Percentiles rank a stretch among this genome's conserved stretches.
Conservation (phyloP, 2,113 vertebrate species). For the Elanus axillaris region DNA sequence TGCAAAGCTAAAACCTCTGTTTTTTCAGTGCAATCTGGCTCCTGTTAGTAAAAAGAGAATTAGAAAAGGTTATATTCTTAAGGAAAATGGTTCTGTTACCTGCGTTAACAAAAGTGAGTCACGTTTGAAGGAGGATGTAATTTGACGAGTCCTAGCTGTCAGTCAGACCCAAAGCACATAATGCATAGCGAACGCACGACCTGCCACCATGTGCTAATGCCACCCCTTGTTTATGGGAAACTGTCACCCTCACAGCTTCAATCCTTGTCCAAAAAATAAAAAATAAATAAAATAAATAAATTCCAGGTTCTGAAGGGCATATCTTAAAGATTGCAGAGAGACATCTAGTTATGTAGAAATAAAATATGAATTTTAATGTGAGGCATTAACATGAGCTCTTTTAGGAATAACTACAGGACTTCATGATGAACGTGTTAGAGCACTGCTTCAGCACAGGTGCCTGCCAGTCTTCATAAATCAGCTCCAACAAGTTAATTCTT, state of each 20-base stretch:
- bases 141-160: slow-evolving; percentile 59
- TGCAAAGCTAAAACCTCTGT: neutral
- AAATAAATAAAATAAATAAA: neutral
- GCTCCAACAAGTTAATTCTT: slow-evolving; percentile 66
- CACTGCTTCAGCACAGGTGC: slow-evolving; percentile 16
- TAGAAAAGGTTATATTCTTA: neutral
- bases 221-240: slow-evolving; percentile 1
- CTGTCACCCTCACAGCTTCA: neutral
- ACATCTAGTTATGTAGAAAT: slow-evolving; percentile 33
- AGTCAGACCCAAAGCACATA: slow-evolving; percentile 1
- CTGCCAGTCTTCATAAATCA: slow-evolving; percentile 70
- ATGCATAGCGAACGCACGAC: neutral
- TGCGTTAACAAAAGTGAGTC: neutral
- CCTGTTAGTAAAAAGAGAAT: neutral
- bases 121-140: slow-evolving; percentile 39
- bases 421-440: slow-evolving; percentile 44
- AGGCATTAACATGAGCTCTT: slow-evolving; percentile 64
- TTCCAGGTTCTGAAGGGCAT: slow-evolving; percentile 61
- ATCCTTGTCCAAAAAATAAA: neutral
- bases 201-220: neutral
- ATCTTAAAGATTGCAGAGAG: slow-evolving; percentile 36
- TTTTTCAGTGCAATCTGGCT: neutral
- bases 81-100: slow-evolving; percentile 20
- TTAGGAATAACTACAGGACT: slow-evolving; percentile 67
- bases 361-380: slow-evolving; percentile 65